These are phyloP conservation scores for Henricia sp. DNA, from an alignment of 53 echinoderm and acorn worm species.

Conservation along the genomic window DNA sequence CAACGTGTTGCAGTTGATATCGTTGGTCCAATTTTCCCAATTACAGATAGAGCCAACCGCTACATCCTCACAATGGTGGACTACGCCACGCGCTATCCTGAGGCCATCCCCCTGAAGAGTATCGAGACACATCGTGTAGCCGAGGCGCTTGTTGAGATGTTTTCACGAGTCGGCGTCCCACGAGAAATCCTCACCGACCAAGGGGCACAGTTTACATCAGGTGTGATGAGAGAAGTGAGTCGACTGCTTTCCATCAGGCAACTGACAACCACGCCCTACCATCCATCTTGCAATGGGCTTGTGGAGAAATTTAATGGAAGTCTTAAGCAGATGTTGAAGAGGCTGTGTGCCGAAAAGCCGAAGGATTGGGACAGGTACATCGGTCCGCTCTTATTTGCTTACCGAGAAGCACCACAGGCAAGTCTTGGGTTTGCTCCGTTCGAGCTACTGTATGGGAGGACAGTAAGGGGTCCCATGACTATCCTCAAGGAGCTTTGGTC, in stretches of 20 bases:
- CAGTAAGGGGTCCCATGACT: constrained; percentile 59
- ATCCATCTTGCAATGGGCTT: too few relatives aligned
- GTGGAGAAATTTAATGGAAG: too few relatives aligned
- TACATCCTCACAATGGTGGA: constrained; percentile 56
- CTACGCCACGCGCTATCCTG: constrained; percentile 54
- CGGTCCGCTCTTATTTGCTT: too few relatives aligned
- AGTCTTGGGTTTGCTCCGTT: constrained; percentile 61
- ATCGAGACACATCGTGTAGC: constrained; percentile 13
- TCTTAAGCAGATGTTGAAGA: too few relatives aligned
- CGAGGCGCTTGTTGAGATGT: constrained; percentile 8
- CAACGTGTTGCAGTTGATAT: constrained; percentile 57
- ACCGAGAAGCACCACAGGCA: constrained; percentile 59
- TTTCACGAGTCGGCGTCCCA: not conserved
- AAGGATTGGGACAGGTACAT: too few relatives aligned
- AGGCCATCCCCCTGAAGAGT: constrained; percentile 17
- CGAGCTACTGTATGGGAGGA: constrained; percentile 50
- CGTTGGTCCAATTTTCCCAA: constrained; percentile 48
- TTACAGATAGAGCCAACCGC: constrained; percentile 40
- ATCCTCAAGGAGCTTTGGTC: constrained; percentile 62
- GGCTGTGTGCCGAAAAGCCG: too few relatives aligned
- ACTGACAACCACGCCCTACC: too few relatives aligned
- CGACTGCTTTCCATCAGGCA: too few relatives aligned
- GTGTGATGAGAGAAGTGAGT: too few relatives aligned
- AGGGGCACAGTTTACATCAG: too few relatives aligned
- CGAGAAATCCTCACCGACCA: constrained; percentile 30